These are phyloP conservation scores for Subacronicta megacephala DNA, from an alignment of 2,888 invertebrate genomes.

Conservation along the genomic window DNA sequence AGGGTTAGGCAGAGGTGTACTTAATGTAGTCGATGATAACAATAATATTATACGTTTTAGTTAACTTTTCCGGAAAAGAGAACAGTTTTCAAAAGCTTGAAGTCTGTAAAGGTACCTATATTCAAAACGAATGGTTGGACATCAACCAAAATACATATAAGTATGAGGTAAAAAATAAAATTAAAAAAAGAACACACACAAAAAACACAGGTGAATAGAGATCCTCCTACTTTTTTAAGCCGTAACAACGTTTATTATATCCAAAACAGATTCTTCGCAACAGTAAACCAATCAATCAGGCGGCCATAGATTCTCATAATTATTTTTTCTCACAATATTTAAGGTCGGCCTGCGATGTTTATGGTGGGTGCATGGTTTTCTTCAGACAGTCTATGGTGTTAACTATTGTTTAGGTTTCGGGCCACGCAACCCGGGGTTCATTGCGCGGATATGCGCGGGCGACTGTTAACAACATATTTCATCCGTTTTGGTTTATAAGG, in stretches of 20 bases:
- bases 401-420: slow-evolving; percentile 59
- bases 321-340: slow-evolving; percentile 45
- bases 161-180: too few relatives aligned
- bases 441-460: neutral
- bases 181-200: too few relatives aligned
- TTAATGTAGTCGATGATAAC: too few relatives aligned
- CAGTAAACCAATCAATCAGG: slow-evolving; percentile 56
- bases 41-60: too few relatives aligned
- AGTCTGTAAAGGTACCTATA: too few relatives aligned
- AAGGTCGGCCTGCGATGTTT: slow-evolving; percentile 67
- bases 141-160: too few relatives aligned
- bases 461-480: neutral
- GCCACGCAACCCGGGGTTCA: slow-evolving; percentile 51
- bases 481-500: neutral
- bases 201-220: too few relatives aligned
- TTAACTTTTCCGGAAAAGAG: too few relatives aligned
- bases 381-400: slow-evolving; percentile 65
- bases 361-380: slow-evolving; percentile 70
- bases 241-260: neutral
- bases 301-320: slow-evolving; percentile 30
- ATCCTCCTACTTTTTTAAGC: too few relatives aligned
- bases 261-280: slow-evolving; percentile 7
- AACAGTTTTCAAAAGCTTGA: too few relatives aligned
- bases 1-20: too few relatives aligned
- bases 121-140: too few relatives aligned